Evolutionary conservation across 2,113 vertebrate genomes (phyloP).

Genomic region (Rana temporaria): DNA sequence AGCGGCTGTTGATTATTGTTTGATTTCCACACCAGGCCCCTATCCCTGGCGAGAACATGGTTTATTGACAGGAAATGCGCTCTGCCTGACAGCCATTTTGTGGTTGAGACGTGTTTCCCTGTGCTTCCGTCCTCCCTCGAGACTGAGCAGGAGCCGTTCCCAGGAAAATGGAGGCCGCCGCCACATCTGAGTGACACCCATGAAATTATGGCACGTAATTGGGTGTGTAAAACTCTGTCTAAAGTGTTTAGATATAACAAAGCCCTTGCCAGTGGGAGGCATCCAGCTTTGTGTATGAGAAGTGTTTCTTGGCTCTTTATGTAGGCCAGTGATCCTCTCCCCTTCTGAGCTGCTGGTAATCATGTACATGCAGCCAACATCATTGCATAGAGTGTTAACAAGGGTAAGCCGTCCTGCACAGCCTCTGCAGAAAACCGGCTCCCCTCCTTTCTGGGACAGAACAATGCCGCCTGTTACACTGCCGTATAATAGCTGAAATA

Average conservation of each 20-base stretch:
- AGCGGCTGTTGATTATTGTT: not conserved
- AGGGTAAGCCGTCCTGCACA: slow-evolving; percentile 4
- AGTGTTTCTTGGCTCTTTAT: slow-evolving; percentile 17
- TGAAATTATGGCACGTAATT: slow-evolving; percentile 21
- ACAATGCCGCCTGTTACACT: not conserved
- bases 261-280: slow-evolving; percentile 16
- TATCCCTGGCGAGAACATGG: not conserved
- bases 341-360: slow-evolving; percentile 26
- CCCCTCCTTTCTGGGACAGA: slow-evolving; percentile 36
- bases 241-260: slow-evolving; percentile 8
- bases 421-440: not conserved
- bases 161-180: slow-evolving; percentile 3
- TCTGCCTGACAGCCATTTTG: slow-evolving; percentile 35
- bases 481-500: slow-evolving; percentile 7
- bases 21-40: not conserved
- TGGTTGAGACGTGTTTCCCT: slow-evolving; percentile 30
- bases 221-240: slow-evolving; percentile 13
- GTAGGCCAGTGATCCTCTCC: slow-evolving; percentile 15
- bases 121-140: not conserved
- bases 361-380: slow-evolving; percentile 22
- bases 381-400: slow-evolving; percentile 26
- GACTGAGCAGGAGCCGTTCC: slow-evolving; percentile 11
- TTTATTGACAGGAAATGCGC: not conserved
- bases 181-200: slow-evolving; percentile 12
- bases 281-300: not conserved